Conservation (phyloP, 2,888 invertebrate genomes). For the Ophion slaviceki region DNA sequence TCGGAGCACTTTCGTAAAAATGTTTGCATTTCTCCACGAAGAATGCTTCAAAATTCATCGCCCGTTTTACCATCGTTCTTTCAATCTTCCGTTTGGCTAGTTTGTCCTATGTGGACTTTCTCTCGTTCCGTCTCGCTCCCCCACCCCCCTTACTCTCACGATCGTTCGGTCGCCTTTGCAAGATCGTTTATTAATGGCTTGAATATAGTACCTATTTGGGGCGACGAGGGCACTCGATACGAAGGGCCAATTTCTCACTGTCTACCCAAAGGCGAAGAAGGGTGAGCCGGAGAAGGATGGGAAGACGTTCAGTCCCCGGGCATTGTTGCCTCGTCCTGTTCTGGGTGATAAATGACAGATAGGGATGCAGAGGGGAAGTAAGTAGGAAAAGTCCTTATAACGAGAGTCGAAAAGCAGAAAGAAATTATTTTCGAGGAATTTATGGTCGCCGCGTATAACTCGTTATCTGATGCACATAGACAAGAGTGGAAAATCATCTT, state of each 20-base stretch:
- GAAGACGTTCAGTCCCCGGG: slow-evolving; percentile 26
- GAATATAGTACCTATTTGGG: slow-evolving; percentile 43
- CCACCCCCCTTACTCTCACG: slow-evolving; percentile 1
- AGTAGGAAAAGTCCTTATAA: slow-evolving; percentile 45
- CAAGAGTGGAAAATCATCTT: slow-evolving; percentile 24
- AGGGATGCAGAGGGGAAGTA: neutral
- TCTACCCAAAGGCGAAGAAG: slow-evolving; percentile 35
- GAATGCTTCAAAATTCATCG: slow-evolving; percentile 55
- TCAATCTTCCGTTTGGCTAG: slow-evolving; percentile 30
- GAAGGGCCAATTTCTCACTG: slow-evolving; percentile 59
- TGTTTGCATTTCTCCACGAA: slow-evolving; percentile 47
- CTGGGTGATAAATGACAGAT: slow-evolving; percentile 2
- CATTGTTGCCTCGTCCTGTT: slow-evolving; percentile 15
- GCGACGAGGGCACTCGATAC: slow-evolving; percentile 43
- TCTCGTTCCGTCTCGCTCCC: neutral
- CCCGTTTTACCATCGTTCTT: slow-evolving; percentile 29
- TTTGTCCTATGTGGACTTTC: slow-evolving; percentile 19
- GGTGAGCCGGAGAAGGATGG: neutral
- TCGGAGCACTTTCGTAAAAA: slow-evolving; percentile 61
- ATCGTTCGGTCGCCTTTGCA: slow-evolving; percentile 15
- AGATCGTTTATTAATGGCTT: slow-evolving; percentile 62
- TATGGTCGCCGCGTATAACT: neutral
- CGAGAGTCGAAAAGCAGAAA: slow-evolving; percentile 25
- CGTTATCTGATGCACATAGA: neutral
- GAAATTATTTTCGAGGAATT: neutral